These are phyloP conservation scores for Alosa sapidissima DNA, from an alignment of 2,797 vertebrate species.

Conservation along the genomic window DNA sequence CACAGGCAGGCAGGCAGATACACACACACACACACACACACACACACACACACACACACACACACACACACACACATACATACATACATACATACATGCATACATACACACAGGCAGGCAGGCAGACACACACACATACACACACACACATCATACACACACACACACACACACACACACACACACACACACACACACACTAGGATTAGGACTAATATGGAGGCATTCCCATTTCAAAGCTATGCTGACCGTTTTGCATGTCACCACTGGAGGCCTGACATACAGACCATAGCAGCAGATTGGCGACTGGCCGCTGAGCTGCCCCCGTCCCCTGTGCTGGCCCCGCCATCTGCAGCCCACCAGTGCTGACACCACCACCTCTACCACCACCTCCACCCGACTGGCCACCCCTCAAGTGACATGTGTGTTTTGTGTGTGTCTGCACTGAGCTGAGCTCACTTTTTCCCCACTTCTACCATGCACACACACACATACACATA, in stretches of 20 bases:
- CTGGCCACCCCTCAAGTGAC: background rate
- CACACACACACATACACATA: conserved; percentile 25
- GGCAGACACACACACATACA: conserved; percentile 12
- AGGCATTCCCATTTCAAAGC: conserved; percentile 47
- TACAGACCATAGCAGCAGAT: conserved; percentile 27
- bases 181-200: conserved; percentile 26
- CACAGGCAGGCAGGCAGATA: no score
- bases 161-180: conserved; percentile 23
- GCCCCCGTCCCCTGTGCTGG: background rate
- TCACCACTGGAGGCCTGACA: conserved; percentile 44
- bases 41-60: conserved; percentile 26
- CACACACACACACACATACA: no score
- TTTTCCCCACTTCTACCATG: background rate
- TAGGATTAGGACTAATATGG: conserved; percentile 52
- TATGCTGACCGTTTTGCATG: conserved; percentile 39
- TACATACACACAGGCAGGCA: no score
- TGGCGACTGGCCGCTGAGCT: background rate
- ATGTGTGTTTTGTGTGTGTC: background rate
- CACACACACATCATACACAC: background rate
- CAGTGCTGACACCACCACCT: background rate
- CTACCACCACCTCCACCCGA: background rate
- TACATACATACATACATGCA: background rate
- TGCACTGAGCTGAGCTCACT: background rate
- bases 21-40: conserved; percentile 27
- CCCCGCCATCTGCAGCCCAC: background rate